Conservation (phyloP, 92 coral and sea anemone species). For the Epizoanthus fatuus region DNA sequence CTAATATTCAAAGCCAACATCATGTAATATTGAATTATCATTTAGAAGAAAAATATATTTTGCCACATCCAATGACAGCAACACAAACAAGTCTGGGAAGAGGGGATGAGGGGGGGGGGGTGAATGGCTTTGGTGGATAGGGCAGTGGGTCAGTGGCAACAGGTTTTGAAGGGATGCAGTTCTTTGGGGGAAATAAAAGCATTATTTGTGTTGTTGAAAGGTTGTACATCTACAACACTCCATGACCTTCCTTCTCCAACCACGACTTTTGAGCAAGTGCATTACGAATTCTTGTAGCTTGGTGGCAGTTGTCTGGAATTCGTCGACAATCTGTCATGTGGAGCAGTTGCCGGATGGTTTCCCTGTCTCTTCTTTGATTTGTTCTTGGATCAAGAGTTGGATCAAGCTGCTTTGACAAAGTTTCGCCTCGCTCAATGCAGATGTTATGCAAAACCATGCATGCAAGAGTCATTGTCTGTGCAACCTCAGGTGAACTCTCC, state of each 20-base stretch:
- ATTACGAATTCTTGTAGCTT: conserved; percentile 47
- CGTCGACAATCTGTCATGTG: conserved; percentile 46
- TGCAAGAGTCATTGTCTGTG: conserved; percentile 38
- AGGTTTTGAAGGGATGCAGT: neutral
- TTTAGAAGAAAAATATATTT: no score
- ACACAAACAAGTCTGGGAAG: no score
- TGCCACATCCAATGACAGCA: no score
- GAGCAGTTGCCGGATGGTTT: conserved; percentile 35
- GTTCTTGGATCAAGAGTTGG: neutral
- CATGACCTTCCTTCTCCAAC: conserved; percentile 40
- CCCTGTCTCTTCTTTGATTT: conserved; percentile 33
- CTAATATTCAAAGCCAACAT: no score
- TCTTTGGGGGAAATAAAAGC: neutral
- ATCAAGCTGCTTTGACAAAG: neutral
- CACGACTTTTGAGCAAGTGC: conserved; percentile 49
- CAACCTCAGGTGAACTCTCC: conserved; percentile 50
- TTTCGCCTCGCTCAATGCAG: conserved; percentile 24
- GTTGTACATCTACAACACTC: conserved; percentile 29
- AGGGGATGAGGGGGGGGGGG: no score
- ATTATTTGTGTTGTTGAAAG: neutral
- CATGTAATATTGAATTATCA: no score
- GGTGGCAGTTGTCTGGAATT: conserved; percentile 49
- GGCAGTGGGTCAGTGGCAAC: no score
- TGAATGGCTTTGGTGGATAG: no score
- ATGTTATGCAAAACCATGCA: conserved; percentile 65